These are phyloP conservation scores for Leptopilina drosophilae DNA, from an alignment of 2,888 invertebrate genomes.

Conservation along the genomic window DNA sequence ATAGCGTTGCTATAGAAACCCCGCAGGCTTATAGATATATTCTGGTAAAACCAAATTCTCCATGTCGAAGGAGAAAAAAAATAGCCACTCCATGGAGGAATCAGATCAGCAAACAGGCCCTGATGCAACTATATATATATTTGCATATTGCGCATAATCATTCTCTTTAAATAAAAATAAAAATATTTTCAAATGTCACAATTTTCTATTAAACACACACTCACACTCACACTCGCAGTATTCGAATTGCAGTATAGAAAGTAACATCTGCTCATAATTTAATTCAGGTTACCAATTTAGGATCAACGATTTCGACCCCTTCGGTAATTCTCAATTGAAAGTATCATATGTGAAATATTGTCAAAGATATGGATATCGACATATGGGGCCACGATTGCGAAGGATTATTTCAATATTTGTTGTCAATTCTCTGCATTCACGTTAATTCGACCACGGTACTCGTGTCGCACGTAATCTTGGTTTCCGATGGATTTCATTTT, in stretches of 20 bases:
- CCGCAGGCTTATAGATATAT: constrained; percentile 57
- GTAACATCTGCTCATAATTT: constrained; percentile 31
- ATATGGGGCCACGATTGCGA: constrained; percentile 32
- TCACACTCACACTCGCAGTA: too few relatives aligned
- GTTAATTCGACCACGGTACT: constrained; percentile 29
- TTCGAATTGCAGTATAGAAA: neutral
- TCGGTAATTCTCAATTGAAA: constrained; percentile 20
- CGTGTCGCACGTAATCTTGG: neutral
- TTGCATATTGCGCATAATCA: neutral
- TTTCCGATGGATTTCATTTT: neutral
- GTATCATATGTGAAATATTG: constrained; percentile 36
- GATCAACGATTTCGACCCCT: constrained; percentile 29
- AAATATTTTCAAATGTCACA: too few relatives aligned
- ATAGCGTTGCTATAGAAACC: constrained; percentile 70
- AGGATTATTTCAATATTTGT: constrained; percentile 33
- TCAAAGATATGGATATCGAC: constrained; percentile 27
- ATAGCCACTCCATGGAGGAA: constrained; percentile 25
- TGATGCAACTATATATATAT: neutral
- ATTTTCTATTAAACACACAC: too few relatives aligned
- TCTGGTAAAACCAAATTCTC: constrained; percentile 41
- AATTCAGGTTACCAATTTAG: constrained; percentile 23
- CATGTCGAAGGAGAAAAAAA: constrained; percentile 34
- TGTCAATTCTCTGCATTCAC: constrained; percentile 19
- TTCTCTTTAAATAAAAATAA: neutral
- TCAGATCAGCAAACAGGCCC: constrained; percentile 25